Percentiles rank a stretch among this genome's conserved stretches.
phyloP scores from a whole-genome alignment of 2,113 vertebrate genomes.

The Meleagris gallopavo region DNA sequence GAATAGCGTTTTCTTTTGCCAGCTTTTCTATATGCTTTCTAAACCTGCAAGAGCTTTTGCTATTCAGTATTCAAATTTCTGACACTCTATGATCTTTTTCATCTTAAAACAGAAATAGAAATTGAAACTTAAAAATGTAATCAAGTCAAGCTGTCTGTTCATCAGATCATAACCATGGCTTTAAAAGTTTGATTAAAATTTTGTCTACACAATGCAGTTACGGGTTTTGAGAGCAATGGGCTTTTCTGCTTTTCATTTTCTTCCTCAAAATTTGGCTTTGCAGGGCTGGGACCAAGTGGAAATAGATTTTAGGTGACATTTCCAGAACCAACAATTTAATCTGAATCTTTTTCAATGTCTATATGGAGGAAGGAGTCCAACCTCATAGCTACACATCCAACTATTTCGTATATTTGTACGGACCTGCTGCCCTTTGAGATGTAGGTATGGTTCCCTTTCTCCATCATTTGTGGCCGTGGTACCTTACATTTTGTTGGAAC shows the following conservation, averaged over 20 bases:
- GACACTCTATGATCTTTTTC: constrained; percentile 77
- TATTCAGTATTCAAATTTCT: constrained; percentile 80
- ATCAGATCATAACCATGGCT: constrained; percentile 68
- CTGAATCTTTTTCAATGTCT: not conserved
- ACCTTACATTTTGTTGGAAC: not conserved
- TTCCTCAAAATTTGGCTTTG: not conserved
- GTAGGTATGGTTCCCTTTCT: not conserved
- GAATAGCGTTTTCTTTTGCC: constrained; percentile 75
- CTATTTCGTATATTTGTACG: not conserved
- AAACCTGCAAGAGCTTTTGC: constrained; percentile 80
- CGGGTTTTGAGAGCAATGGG: constrained; percentile 33
- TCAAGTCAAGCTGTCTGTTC: constrained; percentile 76
- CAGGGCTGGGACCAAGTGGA: not conserved
- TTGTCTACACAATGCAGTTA: constrained; percentile 42
- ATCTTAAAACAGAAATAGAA: constrained; percentile 83
- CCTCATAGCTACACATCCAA: not conserved
- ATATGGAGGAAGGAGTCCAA: not conserved
- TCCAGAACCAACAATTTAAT: constrained; percentile 7
- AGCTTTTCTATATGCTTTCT: constrained; percentile 82
- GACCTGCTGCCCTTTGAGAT: not conserved
- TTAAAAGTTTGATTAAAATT: constrained; percentile 76
- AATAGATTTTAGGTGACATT: constrained; percentile 16
- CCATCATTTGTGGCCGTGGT: not conserved
- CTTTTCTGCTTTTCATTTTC: constrained; percentile 15
- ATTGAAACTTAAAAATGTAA: constrained; percentile 79